Conservation (phyloP, 2,888 invertebrate species). For the Pammene aurita region DNA sequence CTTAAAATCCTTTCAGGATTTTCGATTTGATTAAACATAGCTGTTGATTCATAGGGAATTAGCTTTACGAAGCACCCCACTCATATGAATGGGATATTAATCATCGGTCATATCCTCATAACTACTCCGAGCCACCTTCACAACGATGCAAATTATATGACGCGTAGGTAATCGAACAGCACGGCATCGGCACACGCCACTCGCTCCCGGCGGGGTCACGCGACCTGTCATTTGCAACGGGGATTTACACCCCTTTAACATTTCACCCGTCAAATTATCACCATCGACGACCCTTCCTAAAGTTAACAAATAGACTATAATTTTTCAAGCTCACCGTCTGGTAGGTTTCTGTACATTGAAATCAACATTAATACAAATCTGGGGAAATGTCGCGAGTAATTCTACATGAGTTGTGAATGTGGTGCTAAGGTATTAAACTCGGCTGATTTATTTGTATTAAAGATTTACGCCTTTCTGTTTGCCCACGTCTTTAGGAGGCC, state of each 20-base stretch:
- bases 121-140: slow-evolving; percentile 4
- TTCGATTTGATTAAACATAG: neutral
- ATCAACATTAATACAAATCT: slow-evolving; percentile 5
- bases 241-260: slow-evolving; percentile 64
- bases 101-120: slow-evolving; percentile 5
- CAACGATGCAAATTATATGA: slow-evolving; percentile 35
- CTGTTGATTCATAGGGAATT: slow-evolving; percentile 15
- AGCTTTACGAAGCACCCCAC: neutral
- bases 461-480: slow-evolving; percentile 27
- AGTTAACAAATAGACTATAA: slow-evolving; percentile 56
- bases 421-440: slow-evolving; percentile 1
- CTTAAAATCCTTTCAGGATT: neutral
- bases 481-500: slow-evolving; percentile 28
- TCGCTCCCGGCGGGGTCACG: slow-evolving; percentile 57
- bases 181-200: slow-evolving; percentile 42
- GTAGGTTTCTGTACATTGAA: slow-evolving; percentile 40
- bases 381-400: slow-evolving; percentile 2
- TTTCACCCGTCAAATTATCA: slow-evolving; percentile 71
- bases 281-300: slow-evolving; percentile 52
- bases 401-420: neutral
- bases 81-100: slow-evolving; percentile 18
- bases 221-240: slow-evolving; percentile 73
- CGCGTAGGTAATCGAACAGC: slow-evolving; percentile 33
- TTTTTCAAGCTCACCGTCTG: slow-evolving; percentile 44
- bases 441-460: slow-evolving; percentile 22